These are phyloP conservation scores for Strongylocentrotus purpuratus DNA, from an alignment of 35 echinoderm and acorn worm genomes.

Conservation along the genomic window DNA sequence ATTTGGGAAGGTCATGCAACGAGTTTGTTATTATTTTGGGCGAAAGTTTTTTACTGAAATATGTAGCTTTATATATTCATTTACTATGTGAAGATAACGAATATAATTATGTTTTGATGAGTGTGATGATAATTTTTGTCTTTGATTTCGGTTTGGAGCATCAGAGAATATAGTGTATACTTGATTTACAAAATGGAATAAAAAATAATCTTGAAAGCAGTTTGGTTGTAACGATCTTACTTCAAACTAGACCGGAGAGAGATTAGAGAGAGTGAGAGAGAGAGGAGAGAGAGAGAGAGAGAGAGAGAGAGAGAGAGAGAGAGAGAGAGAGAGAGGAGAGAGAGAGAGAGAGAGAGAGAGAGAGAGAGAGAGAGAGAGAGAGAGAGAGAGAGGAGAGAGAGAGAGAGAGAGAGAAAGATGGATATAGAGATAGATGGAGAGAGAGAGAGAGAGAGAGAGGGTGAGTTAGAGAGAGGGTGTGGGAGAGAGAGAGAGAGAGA, in stretches of 20 bases:
- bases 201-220: neutral
- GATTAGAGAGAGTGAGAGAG: neutral
- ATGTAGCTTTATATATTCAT: neutral
- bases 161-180: neutral
- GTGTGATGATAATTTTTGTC: neutral
- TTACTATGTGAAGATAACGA: neutral
- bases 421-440: neutral
- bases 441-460: neutral
- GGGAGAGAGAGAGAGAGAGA: neutral
- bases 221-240: neutral
- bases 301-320: no score
- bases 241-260: no score
- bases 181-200: constrained; percentile 15
- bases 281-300: neutral
- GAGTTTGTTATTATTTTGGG: neutral
- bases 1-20: neutral
- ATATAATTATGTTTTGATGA: neutral
- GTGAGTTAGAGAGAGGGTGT: neutral
- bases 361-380: no score
- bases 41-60: constrained; percentile 3
- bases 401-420: neutral
- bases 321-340: neutral
- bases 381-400: no score
- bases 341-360: no score
- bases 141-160: neutral